These are phyloP conservation scores for Catharus minimus DNA, from an alignment of 2,113 vertebrate species.

Conservation along the genomic window DNA sequence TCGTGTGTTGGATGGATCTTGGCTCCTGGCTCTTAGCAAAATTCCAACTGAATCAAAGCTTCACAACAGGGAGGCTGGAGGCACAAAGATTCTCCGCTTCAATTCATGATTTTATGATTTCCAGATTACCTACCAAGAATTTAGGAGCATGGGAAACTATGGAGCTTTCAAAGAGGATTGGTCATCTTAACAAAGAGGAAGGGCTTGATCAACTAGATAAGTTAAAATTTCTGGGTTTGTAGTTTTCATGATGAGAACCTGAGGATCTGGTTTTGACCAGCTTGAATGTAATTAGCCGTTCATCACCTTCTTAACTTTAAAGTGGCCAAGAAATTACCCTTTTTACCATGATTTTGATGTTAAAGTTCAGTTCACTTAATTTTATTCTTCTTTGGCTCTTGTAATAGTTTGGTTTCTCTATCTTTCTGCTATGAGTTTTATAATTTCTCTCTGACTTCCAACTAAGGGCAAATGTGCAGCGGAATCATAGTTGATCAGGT, in stretches of 20 bases:
- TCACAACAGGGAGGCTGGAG: background rate
- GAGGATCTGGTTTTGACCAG: background rate
- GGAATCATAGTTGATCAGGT: background rate
- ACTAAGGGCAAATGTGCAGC: background rate
- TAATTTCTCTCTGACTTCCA: background rate
- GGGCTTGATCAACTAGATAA: background rate
- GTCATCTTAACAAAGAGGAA: background rate
- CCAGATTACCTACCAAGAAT: background rate
- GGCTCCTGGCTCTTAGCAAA: background rate
- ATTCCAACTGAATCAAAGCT: background rate
- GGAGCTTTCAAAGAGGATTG: background rate
- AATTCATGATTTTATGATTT: background rate
- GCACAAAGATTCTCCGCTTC: background rate
- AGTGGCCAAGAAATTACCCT: background rate
- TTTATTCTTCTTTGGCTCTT: background rate
- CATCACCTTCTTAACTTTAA: background rate
- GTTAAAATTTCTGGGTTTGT: background rate
- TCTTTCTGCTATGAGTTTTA: background rate
- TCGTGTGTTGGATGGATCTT: fast-evolving
- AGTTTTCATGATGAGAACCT: background rate
- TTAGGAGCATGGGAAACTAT: background rate
- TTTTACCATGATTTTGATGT: background rate
- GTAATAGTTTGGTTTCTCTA: background rate
- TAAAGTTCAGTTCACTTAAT: background rate
- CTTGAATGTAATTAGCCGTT: background rate